Evolutionary conservation across 2,888 invertebrate species (phyloP), one percentile per base, ranked within the genome.

Genomic region (Andrena bicolor): DNA sequence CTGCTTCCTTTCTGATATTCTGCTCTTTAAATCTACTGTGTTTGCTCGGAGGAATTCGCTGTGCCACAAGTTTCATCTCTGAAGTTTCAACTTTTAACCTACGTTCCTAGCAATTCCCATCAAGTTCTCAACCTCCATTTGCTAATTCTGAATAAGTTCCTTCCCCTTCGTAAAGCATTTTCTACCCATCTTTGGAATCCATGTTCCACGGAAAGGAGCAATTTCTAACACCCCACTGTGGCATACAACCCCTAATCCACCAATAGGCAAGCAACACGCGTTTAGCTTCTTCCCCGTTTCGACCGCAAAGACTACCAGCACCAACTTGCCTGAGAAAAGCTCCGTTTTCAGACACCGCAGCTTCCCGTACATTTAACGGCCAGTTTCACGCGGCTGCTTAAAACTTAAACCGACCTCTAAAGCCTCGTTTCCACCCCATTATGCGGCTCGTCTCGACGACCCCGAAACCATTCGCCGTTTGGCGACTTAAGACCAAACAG

Each of bases 331-430:
- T 26, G 66, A 32, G 63, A 72, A 63, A 48, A 53, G 64, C 70
- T 66, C 41, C 77, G 49, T 66, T 35, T 68, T 66, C 76, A 51
- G 61, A 80, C 48, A 49, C 61, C 20, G 66, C 58, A 53, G 80
- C 68, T 70, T 69, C 58, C 53, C 75, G 76, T 85, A 78, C 80
- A 58, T 86, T 86, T 85, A 83, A 82, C 78, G 85, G 74, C 76
- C 73, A 77, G 76, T 78, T 87, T 82, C 83, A 58, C 82, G 83
- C 53, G 65, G 68, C 75, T 76, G 74, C 76, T 87, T 83, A 78
- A 83, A 80, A 80, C 83, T 87, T 78, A 80, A 82, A 82, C 74
- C 74, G 51, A 51, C 64, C 70, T 65, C 79, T 76, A 65, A 78
- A 85, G 65, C 63, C 48, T 64, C 80, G 32, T 76, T 58, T 73